phyloP scores from a whole-genome alignment of 2,113 vertebrate species.

The Camelus dromedarius region DNA sequence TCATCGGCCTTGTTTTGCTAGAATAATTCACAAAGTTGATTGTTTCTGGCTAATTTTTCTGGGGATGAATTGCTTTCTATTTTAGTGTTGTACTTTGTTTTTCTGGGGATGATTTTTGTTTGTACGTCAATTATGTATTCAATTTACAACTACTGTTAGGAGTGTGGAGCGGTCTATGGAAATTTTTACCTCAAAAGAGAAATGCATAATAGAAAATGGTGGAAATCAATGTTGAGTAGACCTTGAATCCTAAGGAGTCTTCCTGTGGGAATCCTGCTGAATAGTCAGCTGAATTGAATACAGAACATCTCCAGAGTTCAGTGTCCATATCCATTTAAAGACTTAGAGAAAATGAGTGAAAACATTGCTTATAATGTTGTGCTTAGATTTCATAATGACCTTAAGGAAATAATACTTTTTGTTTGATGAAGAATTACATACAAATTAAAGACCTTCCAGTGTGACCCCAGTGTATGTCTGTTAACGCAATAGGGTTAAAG shows the following conservation, averaged over 20 bases:
- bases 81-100: background rate
- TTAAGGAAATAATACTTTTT: background rate
- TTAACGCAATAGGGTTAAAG: background rate
- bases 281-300: background rate
- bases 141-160: background rate
- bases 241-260: background rate
- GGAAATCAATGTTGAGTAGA: background rate
- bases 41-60: background rate
- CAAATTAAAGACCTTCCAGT: background rate
- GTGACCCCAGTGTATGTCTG: background rate
- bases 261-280: background rate
- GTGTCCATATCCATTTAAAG: background rate
- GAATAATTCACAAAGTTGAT: background rate
- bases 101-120: background rate
- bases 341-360: background rate
- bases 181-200: conserved; percentile 30
- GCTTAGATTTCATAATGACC: conserved; percentile 36
- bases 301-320: background rate
- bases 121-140: background rate
- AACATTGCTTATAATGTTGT: background rate
- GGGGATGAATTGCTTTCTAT: too few species aligned
- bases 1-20: background rate
- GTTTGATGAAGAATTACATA: background rate
- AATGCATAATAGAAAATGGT: background rate
- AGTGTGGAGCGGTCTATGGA: background rate